These are phyloP conservation scores for Lordiphosa collinella DNA, from an alignment of 1,140 invertebrate species.

Conservation along the genomic window DNA sequence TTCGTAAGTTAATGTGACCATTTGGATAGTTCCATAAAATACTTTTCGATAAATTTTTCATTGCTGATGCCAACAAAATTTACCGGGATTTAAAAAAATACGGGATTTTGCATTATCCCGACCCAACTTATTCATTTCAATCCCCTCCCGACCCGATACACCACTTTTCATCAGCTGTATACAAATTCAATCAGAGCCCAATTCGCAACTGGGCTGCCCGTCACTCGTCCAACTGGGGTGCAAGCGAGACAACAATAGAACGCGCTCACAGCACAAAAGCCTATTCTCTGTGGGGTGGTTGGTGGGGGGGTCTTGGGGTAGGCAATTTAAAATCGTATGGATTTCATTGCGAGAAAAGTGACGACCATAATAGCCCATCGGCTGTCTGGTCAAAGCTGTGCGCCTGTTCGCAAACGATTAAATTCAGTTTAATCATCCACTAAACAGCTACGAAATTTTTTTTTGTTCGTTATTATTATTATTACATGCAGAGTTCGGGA, in stretches of 20 bases:
- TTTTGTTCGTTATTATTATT: slow-evolving; percentile 78
- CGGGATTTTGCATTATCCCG: too few species aligned
- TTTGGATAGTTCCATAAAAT: too few species aligned
- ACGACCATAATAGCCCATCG: slow-evolving; percentile 33
- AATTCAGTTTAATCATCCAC: slow-evolving; percentile 80
- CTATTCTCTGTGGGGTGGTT: slow-evolving; percentile 7
- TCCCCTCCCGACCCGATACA: too few species aligned
- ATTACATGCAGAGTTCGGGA: slow-evolving; percentile 54
- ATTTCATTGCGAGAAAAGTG: slow-evolving; percentile 60
- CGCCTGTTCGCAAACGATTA: slow-evolving; percentile 79
- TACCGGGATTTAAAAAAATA: too few species aligned
- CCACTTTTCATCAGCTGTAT: too few species aligned
- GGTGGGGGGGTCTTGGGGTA: background rate
- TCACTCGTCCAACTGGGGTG: slow-evolving; percentile 13
- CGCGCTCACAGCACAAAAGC: background rate
- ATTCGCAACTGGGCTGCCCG: slow-evolving; percentile 38
- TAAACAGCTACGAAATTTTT: slow-evolving; percentile 76
- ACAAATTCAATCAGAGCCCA: slow-evolving; percentile 6
- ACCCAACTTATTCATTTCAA: too few species aligned
- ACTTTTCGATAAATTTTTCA: too few species aligned
- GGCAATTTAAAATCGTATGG: slow-evolving; percentile 67
- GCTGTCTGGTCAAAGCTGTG: slow-evolving; percentile 37
- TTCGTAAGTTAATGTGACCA: too few species aligned
- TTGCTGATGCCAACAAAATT: too few species aligned
- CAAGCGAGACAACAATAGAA: slow-evolving; percentile 45